Percentiles rank a stretch among this genome's conserved stretches.
phyloP scores from a whole-genome alignment of 2,888 invertebrate genomes.

The Apoderus coryli region DNA sequence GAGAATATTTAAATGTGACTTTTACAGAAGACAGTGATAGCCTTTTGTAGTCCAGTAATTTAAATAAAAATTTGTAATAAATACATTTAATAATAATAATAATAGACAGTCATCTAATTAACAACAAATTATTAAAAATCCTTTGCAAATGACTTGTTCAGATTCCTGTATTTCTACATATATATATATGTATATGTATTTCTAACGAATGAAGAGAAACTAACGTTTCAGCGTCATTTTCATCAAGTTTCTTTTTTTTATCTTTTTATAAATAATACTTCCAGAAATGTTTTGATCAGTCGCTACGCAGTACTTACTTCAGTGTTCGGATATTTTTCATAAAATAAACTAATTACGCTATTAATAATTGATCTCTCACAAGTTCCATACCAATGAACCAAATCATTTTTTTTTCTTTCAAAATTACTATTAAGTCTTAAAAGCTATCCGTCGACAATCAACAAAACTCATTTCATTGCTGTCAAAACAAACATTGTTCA shows the following conservation, averaged over 20 bases:
- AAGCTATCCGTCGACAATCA: constrained; percentile 1
- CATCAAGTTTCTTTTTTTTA: neutral
- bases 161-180: neutral
- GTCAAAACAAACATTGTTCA: constrained; percentile 2
- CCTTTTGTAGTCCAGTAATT: no score
- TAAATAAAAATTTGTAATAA: no score
- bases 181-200: neutral
- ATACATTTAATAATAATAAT: no score
- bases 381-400: constrained; percentile 1
- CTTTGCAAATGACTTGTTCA: neutral
- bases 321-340: constrained; percentile 3
- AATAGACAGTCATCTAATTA: no score
- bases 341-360: constrained; percentile 3
- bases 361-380: neutral
- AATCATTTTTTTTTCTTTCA: constrained; percentile 1
- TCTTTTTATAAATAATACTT: no score
- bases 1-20: no score
- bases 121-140: no score
- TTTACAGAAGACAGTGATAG: no score
- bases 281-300: no score
- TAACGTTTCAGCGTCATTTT: neutral
- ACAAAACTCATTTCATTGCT: neutral
- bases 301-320: no score
- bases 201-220: constrained; percentile 2
- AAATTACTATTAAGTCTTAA: constrained; percentile 1